These are phyloP conservation scores for Argyrosomus japonicus DNA, from an alignment of 2,113 vertebrate species.

Conservation along the genomic window DNA sequence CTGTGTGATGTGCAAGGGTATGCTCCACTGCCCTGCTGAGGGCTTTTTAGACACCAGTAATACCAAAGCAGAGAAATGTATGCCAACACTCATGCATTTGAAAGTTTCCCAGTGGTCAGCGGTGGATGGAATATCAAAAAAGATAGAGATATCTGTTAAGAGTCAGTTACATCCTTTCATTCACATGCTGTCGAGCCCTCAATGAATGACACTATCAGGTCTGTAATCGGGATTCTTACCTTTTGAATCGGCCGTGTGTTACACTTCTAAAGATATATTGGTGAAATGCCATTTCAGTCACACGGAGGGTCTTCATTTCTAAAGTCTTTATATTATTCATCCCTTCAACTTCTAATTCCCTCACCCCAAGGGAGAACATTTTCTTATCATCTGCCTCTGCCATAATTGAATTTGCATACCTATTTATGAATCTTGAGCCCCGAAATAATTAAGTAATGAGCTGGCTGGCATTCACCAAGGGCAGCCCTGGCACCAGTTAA, in stretches of 20 bases:
- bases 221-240: conserved; percentile 36
- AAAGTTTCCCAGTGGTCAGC: conserved; percentile 32
- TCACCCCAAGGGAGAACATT: conserved; percentile 71
- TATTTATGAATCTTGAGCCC: conserved; percentile 75
- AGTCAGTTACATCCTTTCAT: conserved; percentile 23
- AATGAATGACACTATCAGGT: conserved; percentile 21
- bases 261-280: conserved; percentile 49
- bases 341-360: conserved; percentile 59
- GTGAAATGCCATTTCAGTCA: conserved; percentile 57
- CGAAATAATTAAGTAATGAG: conserved; percentile 81
- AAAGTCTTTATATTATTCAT: conserved; percentile 67
- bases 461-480: conserved; percentile 73
- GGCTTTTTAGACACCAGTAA: conserved; percentile 45
- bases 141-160: neutral
- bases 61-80: conserved; percentile 17
- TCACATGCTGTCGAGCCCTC: conserved; percentile 4
- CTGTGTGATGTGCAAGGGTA: conserved; percentile 46
- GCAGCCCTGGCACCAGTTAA: conserved; percentile 57
- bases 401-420: conserved; percentile 81
- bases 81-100: conserved; percentile 34
- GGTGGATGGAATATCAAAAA: conserved; percentile 35
- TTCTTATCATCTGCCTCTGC: conserved; percentile 65
- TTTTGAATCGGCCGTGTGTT: conserved; percentile 42
- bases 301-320: conserved; percentile 61
- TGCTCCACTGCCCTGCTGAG: conserved; percentile 48